Base-by-base conservation (phyloP, 2,888 invertebrate species). In the Aethes cnicana region DNA sequence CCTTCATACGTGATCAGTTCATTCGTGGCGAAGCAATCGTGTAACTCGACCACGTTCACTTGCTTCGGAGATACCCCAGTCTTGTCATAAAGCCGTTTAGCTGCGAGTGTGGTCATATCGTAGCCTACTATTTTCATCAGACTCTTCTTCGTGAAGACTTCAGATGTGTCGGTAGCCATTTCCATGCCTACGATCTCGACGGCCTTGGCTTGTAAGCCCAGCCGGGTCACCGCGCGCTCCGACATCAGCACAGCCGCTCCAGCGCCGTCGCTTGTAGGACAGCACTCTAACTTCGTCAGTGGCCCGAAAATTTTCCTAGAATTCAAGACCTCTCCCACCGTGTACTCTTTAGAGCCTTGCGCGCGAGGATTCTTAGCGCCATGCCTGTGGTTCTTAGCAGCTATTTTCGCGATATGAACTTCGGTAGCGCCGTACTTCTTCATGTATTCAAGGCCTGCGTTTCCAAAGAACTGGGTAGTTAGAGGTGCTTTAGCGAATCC, bases 1-100 rank as follows among this genome's bases (percentile, higher is more conserved):
- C 98, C 98, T 89, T 99, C 99, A 69, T 99, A 99, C 0, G 98
- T 98, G 47, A 99, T 95, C 59, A 99, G 84, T 78, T 99, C 99
- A 78, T 99, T 99, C 6, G 97, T 95, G 3, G 98, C 97, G 81
- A 99, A 99, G 81, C 99, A 99, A 79, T 99, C 99, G 68, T 99
- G 99, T 16, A 99, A 89, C 76, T 99, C 99, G 4, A 99, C 93
- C 0, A 98, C 98, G 83, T 98, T 94, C 1, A 98, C 95, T 72
- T 98, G 96, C 37, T 91, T 90, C 0, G 97, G 95, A 36, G 91
- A 93, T 44, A 93, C 89, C 36, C 94, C 94, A 36, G 96, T 92
- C 74, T 95, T 95, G 4, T 91, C 79, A 66, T 95, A 97, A 1
- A 97, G 77, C n/a, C 92, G 92, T 44, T 94, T 91, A 0, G 96